Evolutionary conservation across 1,140 invertebrate species (phyloP).

Genomic region (Helicoverpa zea): DNA sequence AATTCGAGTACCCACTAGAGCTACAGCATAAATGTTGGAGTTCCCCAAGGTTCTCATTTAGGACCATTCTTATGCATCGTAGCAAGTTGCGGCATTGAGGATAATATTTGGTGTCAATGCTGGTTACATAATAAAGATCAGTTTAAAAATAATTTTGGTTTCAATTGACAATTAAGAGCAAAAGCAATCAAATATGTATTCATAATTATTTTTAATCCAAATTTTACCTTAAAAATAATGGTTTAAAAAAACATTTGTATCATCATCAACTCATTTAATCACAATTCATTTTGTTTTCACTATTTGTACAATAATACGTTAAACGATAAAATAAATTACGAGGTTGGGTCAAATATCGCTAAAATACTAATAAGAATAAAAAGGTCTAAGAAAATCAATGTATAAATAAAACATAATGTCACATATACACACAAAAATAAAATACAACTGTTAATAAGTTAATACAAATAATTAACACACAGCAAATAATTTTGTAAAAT

Average conservation of each 20-base stretch:
- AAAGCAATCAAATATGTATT: too few relatives aligned
- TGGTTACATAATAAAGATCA: too few relatives aligned
- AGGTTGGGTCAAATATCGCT: not conserved
- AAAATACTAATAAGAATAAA: constrained; percentile 12
- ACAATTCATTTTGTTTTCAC: constrained; percentile 44
- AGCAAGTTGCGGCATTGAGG: too few relatives aligned
- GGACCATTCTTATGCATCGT: not conserved
- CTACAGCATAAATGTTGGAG: not conserved
- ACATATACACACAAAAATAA: constrained; percentile 19
- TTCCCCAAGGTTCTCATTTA: constrained; percentile 15
- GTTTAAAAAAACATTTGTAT: not conserved
- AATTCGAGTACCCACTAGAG: not conserved
- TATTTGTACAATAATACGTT: constrained; percentile 39
- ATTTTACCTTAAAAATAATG: too few relatives aligned
- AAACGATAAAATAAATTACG: constrained; percentile 34
- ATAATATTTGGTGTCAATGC: not conserved
- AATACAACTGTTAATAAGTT: constrained; percentile 2
- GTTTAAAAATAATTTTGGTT: too few relatives aligned
- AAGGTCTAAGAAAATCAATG: not conserved
- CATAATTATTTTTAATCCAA: too few relatives aligned
- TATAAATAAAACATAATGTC: not conserved
- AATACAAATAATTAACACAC: constrained; percentile 14
- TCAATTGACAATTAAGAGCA: too few relatives aligned
- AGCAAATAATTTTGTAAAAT: constrained; percentile 28
- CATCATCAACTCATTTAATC: constrained; percentile 40